Percentiles rank a stretch among this genome's conserved stretches.
These are phyloP conservation scores for Calidris pugnax DNA, from an alignment of 2,113 vertebrate genomes.

Conservation along the genomic window DNA sequence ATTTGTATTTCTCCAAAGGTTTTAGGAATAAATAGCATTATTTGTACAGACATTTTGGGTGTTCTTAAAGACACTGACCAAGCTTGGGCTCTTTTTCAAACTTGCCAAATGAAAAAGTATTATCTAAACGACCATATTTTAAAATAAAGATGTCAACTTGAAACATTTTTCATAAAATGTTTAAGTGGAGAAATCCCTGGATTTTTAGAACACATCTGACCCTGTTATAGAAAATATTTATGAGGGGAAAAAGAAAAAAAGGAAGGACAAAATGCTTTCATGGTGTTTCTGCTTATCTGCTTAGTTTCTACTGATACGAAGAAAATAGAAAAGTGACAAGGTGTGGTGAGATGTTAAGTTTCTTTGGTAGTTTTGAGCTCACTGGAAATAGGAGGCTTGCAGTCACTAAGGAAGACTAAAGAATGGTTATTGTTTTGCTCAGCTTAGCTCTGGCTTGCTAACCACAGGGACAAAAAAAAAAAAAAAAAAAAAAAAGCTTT, in stretches of 20 bases:
- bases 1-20: background rate
- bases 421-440: background rate
- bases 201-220: background rate
- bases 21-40: background rate
- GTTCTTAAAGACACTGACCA: background rate
- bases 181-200: background rate
- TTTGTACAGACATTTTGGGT: background rate
- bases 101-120: background rate
- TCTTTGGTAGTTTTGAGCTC: background rate
- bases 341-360: background rate
- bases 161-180: background rate
- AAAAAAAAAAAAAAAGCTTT: background rate
- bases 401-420: background rate
- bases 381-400: background rate
- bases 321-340: background rate
- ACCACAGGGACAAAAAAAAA: background rate
- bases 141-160: background rate
- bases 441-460: background rate
- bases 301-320: background rate
- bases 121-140: background rate
- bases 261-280: background rate
- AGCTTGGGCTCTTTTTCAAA: fast-evolving
- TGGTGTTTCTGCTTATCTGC: background rate
- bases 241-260: background rate
- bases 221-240: background rate